phyloP scores from a whole-genome alignment of 2,113 vertebrate genomes.

The Cyanistes caeruleus region DNA sequence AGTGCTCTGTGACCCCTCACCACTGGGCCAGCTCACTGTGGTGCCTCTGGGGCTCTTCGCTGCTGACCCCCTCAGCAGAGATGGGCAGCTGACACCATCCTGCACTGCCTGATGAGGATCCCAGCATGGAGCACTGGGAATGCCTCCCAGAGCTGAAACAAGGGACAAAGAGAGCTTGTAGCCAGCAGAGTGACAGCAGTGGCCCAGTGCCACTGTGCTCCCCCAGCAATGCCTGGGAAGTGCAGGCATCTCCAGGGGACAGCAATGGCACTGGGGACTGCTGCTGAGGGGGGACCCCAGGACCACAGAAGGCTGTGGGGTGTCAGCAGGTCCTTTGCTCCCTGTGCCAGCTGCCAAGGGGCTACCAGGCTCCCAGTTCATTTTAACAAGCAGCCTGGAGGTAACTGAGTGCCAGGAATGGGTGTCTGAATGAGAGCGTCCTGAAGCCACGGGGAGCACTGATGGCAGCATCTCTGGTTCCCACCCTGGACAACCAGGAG shows the following conservation, averaged over 20 bases:
- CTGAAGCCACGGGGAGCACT: fast-evolving
- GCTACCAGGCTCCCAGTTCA: background rate
- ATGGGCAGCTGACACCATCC: background rate
- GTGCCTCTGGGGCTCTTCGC: fast-evolving
- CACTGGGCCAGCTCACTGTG: background rate
- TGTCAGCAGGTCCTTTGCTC: background rate
- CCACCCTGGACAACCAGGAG: background rate
- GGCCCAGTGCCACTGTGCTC: fast-evolving
- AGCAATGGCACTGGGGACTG: background rate
- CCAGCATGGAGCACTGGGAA: background rate
- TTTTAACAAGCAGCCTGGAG: background rate
- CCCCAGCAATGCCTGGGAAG: background rate
- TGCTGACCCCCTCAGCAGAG: background rate
- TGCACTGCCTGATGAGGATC: fast-evolving
- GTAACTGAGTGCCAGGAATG: background rate
- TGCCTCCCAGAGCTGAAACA: fast-evolving
- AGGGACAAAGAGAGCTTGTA: fast-evolving
- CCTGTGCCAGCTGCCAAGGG: background rate
- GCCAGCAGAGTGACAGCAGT: background rate
- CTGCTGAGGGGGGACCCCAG: background rate
- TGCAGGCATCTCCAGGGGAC: background rate
- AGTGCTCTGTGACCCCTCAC: fast-evolving
- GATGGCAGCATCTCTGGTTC: background rate
- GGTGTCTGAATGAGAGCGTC: background rate
- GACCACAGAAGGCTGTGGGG: background rate